Conservation (phyloP, 2,797 vertebrate genomes). For the Brachyalestes nurse region DNA sequence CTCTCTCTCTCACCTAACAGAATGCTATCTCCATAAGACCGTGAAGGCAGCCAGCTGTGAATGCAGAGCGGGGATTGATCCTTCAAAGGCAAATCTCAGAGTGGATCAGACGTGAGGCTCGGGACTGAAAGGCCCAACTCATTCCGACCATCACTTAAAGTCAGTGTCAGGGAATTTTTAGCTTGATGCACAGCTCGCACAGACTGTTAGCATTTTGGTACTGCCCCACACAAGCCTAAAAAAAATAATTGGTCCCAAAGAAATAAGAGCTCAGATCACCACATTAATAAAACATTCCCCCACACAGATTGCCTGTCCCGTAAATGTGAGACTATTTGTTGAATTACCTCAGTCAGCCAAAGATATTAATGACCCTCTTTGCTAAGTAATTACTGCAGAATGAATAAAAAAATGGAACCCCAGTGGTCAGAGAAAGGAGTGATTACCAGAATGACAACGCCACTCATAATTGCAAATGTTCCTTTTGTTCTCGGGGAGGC, state of each 20-base stretch:
- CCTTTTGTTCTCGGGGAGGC: background rate
- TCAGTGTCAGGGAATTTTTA: background rate
- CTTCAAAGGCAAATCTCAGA: conserved; percentile 36
- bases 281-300: conserved; percentile 53
- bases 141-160: conserved; percentile 26
- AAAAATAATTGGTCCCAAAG: conserved; percentile 63
- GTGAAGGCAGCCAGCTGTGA: conserved; percentile 5
- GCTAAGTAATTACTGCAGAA: conserved; percentile 7
- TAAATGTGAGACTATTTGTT: conserved; percentile 11
- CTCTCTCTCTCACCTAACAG: background rate
- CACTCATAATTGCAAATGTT: background rate
- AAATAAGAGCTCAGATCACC: conserved; percentile 47
- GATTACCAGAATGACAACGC: background rate
- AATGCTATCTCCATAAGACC: conserved; percentile 12
- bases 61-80: conserved; percentile 12
- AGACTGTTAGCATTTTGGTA: background rate
- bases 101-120: conserved; percentile 17
- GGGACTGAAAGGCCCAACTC: conserved; percentile 1
- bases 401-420: background rate
- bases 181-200: background rate
- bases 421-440: background rate
- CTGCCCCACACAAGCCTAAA: conserved; percentile 7
- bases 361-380: conserved; percentile 18
- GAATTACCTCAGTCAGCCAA: conserved; percentile 2
- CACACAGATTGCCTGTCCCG: conserved; percentile 1